Base-by-base conservation (phyloP, 1,140 invertebrate genomes). In the Camponotus vicinus region DNA sequence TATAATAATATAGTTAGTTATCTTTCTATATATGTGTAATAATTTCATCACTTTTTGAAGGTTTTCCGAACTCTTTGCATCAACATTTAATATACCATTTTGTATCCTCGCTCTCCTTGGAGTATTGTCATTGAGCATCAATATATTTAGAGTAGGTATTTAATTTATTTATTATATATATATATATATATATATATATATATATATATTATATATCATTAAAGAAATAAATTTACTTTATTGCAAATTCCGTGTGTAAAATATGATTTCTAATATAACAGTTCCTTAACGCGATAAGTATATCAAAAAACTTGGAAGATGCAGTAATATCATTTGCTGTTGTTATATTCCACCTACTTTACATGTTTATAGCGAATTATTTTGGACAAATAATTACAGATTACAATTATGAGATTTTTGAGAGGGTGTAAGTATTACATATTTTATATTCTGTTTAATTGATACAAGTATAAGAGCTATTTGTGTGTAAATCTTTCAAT, bases 141-240 rank as follows among this genome's bases (percentile, higher is more conserved):
- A 69, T 37, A 49, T 87, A 45, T 87, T 69, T 55, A 34, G 21
- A 37, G 80, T 87, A 40, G 84, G 73, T 71, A 70, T 40, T 4
- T n/a, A 6, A 21, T 49, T 40, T 42, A 45, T 45, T 13, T 21
- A 27, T 45, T 8, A 45, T 11, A 45, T 13, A 45, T 11, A 45
- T 1, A 11, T 45, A 11, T 13, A 45, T 45, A 11, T 3, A 34
- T 61, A 18, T 70, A 34, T 55, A 57, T 21, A 21, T 21, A 21
- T 21, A 21, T 21, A 21, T 21, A 21, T 21, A 21, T 27, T 27
- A 27, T 27, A 27, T 27, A 27, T 27, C 27, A 40, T 40, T 18
- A 57, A 45, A 71, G 5, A 49, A 45, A 9, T 42, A 45, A 42
- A 59, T 42, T 59, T 73, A 32, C 2, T 83, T 2, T 13, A 76